Evolutionary conservation across 2,797 vertebrate genomes (phyloP).

Genomic region (Ispidina lecontei): DNA sequence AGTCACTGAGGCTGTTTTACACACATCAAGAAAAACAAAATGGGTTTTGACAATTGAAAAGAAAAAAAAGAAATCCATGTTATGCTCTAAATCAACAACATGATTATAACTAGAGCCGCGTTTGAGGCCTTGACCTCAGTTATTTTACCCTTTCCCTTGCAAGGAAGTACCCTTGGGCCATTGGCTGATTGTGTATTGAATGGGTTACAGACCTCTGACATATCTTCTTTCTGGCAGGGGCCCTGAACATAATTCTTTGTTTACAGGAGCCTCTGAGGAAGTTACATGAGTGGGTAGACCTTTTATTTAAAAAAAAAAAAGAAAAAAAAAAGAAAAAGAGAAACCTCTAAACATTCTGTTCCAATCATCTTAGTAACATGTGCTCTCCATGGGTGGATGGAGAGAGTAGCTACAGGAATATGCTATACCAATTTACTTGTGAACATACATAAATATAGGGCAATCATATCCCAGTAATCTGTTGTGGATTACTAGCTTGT

Average conservation of each 20-base stretch:
- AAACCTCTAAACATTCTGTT: not conserved
- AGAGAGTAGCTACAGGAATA: slow-evolving; percentile 50
- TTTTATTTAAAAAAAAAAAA: not conserved
- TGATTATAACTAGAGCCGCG: slow-evolving; percentile 58
- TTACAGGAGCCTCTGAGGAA: slow-evolving; percentile 67
- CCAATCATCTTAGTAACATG: slow-evolving; percentile 65
- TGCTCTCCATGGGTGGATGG: slow-evolving; percentile 35
- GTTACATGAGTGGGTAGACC: slow-evolving; percentile 60
- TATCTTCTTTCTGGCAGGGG: slow-evolving; percentile 74
- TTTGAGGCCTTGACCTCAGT: slow-evolving; percentile 59
- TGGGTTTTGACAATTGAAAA: slow-evolving; percentile 47
- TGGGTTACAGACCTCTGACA: slow-evolving; percentile 73
- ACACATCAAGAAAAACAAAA: slow-evolving; percentile 46
- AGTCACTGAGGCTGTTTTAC: not conserved
- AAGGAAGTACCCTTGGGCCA: slow-evolving; percentile 76
- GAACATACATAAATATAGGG: not conserved
- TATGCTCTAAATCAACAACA: slow-evolving; percentile 68
- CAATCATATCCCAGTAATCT: slow-evolving; percentile 62
- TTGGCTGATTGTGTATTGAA: slow-evolving; percentile 58
- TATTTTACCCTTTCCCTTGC: slow-evolving; percentile 73
- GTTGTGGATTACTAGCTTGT: slow-evolving; percentile 60
- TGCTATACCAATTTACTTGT: slow-evolving; percentile 12
- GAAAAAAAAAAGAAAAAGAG: too few relatives aligned
- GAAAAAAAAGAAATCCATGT: not conserved
- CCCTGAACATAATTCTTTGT: slow-evolving; percentile 74